phyloP scores from a whole-genome alignment of 2,888 invertebrate genomes.

The Gymnoscelis rufifasciata region DNA sequence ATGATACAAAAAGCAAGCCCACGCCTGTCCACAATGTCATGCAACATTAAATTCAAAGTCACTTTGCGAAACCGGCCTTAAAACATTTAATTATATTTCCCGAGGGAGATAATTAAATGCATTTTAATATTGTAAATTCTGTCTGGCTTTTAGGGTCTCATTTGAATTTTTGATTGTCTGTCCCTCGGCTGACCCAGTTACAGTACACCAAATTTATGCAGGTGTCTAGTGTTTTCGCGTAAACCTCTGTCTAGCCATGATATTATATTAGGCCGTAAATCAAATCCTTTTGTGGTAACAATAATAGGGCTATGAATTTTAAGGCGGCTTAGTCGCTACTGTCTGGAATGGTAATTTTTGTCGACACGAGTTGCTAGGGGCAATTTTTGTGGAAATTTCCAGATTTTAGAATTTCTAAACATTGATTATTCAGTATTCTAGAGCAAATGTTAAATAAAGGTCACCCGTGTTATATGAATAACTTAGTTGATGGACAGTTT shows the following conservation, averaged over 20 bases:
- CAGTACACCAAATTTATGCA: constrained; percentile 63
- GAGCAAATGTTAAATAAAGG: too few relatives aligned
- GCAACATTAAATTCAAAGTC: constrained; percentile 16
- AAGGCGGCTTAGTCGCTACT: constrained; percentile 6
- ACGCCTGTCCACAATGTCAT: background rate
- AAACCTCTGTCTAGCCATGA: constrained; percentile 61
- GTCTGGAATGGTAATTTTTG: constrained; percentile 12
- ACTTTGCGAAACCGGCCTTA: constrained; percentile 16
- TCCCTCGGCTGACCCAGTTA: constrained; percentile 69
- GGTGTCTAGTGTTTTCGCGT: constrained; percentile 68
- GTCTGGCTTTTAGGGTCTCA: constrained; percentile 54
- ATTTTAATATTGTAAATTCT: constrained; percentile 44
- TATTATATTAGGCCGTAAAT: constrained; percentile 41
- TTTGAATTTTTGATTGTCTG: constrained; percentile 77
- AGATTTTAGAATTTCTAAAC: too few relatives aligned
- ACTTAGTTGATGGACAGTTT: too few relatives aligned
- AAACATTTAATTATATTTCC: constrained; percentile 23
- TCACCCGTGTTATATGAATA: too few relatives aligned
- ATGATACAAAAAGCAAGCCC: too few relatives aligned
- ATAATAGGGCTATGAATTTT: constrained; percentile 19
- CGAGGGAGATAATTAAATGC: constrained; percentile 39
- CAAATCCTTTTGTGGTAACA: constrained; percentile 26
- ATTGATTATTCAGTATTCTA: too few relatives aligned
- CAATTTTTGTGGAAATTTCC: background rate
- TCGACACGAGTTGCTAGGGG: constrained; percentile 1